phyloP scores from a whole-genome alignment of 2,797 vertebrate genomes.

The Enteromius unitaeniatus region DNA sequence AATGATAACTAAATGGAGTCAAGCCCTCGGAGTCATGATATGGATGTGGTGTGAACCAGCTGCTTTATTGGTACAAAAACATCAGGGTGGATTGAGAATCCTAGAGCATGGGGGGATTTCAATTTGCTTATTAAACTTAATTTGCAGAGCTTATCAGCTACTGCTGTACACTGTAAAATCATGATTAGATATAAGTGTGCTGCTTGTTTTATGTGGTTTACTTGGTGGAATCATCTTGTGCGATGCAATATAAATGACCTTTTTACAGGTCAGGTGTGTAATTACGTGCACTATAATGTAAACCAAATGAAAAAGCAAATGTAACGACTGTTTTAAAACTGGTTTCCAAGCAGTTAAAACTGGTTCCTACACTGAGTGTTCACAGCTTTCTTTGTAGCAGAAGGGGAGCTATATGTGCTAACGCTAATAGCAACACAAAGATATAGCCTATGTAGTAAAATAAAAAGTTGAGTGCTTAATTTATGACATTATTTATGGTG shows the following conservation, averaged over 20 bases:
- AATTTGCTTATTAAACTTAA: constrained; percentile 25
- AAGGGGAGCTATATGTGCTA: neutral
- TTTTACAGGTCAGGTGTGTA: neutral
- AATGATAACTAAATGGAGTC: constrained; percentile 29
- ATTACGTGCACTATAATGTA: neutral
- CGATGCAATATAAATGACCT: neutral
- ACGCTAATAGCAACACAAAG: neutral
- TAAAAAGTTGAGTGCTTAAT: neutral
- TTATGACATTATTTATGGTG: neutral
- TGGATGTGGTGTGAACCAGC: constrained; percentile 20
- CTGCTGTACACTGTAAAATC: constrained; percentile 10
- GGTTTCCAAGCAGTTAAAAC: neutral
- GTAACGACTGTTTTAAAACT: neutral
- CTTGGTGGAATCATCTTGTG: neutral
- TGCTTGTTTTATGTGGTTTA: neutral
- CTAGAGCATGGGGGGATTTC: neutral
- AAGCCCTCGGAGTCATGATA: constrained; percentile 19
- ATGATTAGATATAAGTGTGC: neutral
- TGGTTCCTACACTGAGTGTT: neutral
- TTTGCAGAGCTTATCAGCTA: neutral
- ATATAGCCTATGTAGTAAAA: neutral
- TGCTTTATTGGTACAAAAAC: constrained; percentile 26
- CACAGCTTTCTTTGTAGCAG: neutral
- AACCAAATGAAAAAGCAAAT: neutral
- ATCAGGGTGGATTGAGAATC: constrained; percentile 20